phyloP scores from a whole-genome alignment of 2,113 vertebrate species.

The Mastomys coucha region DNA sequence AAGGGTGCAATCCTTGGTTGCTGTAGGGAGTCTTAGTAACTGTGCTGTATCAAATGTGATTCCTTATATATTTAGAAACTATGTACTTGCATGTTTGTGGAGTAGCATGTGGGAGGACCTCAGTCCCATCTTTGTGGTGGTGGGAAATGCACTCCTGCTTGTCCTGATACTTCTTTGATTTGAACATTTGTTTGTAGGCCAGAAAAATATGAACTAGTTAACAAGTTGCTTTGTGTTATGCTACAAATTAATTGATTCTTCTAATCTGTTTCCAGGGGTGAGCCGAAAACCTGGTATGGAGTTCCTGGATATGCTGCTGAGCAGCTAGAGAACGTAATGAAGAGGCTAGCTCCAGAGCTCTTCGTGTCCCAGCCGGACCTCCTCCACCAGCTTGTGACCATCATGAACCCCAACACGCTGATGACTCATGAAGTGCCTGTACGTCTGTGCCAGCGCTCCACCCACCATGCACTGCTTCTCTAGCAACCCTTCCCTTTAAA shows the following conservation, averaged over 20 bases:
- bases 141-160: neutral
- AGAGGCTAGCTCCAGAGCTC: constrained; percentile 96
- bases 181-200: neutral
- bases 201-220: constrained; percentile 68
- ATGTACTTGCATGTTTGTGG: neutral
- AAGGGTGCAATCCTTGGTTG: neutral
- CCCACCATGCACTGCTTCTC: constrained; percentile 40
- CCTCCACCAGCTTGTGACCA: constrained; percentile 99
- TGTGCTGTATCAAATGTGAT: neutral
- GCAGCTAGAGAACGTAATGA: constrained; percentile 98
- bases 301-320: constrained; percentile 98
- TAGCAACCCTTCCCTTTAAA: neutral
- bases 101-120: neutral
- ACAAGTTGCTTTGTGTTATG: neutral
- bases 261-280: constrained; percentile 91
- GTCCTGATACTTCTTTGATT: neutral
- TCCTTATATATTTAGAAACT: neutral
- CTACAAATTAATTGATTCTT: constrained; percentile 60
- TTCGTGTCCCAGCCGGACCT: constrained; percentile 98
- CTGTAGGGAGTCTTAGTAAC: neutral
- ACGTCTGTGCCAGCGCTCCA: constrained; percentile 82
- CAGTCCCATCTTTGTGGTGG: neutral
- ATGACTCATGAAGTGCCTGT: constrained; percentile 98
- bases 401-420: constrained; percentile 99
- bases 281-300: constrained; percentile 99